Conservation (phyloP, 2,888 invertebrate genomes). For the Scaptomyza polygonia region DNA sequence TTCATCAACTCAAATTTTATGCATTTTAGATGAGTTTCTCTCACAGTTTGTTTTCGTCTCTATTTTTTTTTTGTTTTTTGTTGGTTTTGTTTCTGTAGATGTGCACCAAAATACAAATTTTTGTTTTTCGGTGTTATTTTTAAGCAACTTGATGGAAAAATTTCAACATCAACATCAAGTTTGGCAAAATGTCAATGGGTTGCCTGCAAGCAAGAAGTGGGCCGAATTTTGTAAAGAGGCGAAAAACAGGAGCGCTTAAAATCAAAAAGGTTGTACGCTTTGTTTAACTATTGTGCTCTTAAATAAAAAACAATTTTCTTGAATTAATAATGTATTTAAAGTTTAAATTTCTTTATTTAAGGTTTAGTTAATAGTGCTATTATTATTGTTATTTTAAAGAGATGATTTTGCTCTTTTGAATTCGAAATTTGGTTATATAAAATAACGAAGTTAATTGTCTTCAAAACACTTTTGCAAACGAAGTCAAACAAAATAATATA, state of each 20-base stretch:
- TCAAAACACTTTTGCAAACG: too few relatives aligned
- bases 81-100: slow-evolving; percentile 31
- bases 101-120: slow-evolving; percentile 27
- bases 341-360: too few relatives aligned
- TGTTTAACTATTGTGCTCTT: too few relatives aligned
- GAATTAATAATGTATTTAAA: too few relatives aligned
- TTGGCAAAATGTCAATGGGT: slow-evolving; percentile 78
- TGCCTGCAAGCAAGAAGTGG: slow-evolving; percentile 59
- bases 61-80: slow-evolving; percentile 27
- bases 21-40: slow-evolving; percentile 81
- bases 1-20: slow-evolving; percentile 83
- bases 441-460: too few relatives aligned
- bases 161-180: slow-evolving; percentile 80
- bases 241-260: slow-evolving; percentile 47
- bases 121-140: slow-evolving; percentile 76
- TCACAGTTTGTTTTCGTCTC: slow-evolving; percentile 73
- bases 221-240: slow-evolving; percentile 53
- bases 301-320: too few relatives aligned
- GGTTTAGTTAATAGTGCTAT: too few relatives aligned
- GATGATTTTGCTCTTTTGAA: too few relatives aligned
- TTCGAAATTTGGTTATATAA: too few relatives aligned
- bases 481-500: too few relatives aligned
- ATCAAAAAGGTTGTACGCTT: too few relatives aligned
- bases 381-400: too few relatives aligned
- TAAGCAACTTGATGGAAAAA: slow-evolving; percentile 80